Evolutionary conservation across 2,797 vertebrate genomes (phyloP), one percentile per base, ranked within the genome.

Genomic region (Lagorchestes hirsutus): DNA sequence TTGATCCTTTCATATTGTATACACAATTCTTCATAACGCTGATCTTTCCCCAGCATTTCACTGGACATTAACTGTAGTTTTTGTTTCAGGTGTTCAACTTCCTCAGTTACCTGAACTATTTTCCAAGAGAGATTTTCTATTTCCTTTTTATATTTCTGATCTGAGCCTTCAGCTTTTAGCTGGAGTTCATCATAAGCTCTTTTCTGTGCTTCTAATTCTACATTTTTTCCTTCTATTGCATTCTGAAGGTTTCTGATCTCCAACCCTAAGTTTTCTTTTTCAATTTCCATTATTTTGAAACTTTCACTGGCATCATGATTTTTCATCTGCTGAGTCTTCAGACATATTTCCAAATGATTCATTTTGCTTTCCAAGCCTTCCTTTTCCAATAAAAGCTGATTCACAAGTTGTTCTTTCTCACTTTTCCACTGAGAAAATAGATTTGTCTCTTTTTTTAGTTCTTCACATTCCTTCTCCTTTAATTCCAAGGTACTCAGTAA

Each of bases 91-190:
- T 98, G 98, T 94, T 97, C 98, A 67, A 99, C 97, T 97, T 99
- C 98, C 92, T 95, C 98, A n/a, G 98, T 98, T 1, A 99, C 98
- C 95, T 99, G 98, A 14, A 98, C 90, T 92, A 99, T 98, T 97
- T 99, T 99, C 91, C 98, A 95, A 3, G 98, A 97, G 92, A 99
- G 98, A 92, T 99, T 99, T 95, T 99, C 99, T 93, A 99, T 97
- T 91, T 99, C 99, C 98, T 99, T 99, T 95, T 93, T 92, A 90
- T 99, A 98, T 91, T 99, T 99, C 96, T 99, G 98, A 94, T 98
- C 98, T 5, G 98, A 98, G 94, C 98, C 98, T 62, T 98, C 98
- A 1, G 98, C 97, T 96, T 98, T 97, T 90, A 93, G 97, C 93
- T 98, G 98, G 54, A 99, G 98, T 94, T 99, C 98, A 54, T 97